Conservation (phyloP, 1,140 invertebrate genomes). For the Phocides pigmalion region DNA sequence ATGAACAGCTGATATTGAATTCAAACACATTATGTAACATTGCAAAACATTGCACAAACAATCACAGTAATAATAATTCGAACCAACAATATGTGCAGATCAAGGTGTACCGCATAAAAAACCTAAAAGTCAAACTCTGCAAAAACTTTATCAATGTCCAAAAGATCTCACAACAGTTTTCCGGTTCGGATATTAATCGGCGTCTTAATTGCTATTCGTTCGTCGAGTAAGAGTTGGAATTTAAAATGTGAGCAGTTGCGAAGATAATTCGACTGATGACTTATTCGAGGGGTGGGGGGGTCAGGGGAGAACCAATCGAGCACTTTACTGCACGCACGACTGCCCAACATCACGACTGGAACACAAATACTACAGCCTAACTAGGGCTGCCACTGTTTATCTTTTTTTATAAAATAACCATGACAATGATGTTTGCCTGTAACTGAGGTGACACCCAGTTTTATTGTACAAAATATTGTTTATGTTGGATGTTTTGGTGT, state of each 20-base stretch:
- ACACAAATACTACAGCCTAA: slow-evolving; percentile 16
- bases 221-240: slow-evolving; percentile 1
- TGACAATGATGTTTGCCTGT: too few relatives aligned
- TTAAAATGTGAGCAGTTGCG: slow-evolving; percentile 16
- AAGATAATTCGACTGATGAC: slow-evolving; percentile 36
- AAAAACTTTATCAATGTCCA: neutral
- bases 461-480: too few relatives aligned
- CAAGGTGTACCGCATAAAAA: neutral
- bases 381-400: neutral
- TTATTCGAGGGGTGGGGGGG: slow-evolving; percentile 42
- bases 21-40: neutral
- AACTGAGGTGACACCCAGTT: too few relatives aligned
- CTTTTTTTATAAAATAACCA: neutral
- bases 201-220: slow-evolving; percentile 12
- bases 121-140: neutral
- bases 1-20: neutral
- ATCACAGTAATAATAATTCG: neutral
- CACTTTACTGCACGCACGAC: slow-evolving; percentile 70
- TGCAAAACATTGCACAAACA: neutral
- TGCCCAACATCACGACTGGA: slow-evolving; percentile 35
- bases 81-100: neutral
- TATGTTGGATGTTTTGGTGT: too few relatives aligned
- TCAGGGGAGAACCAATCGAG: slow-evolving; percentile 56
- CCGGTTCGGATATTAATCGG: neutral
- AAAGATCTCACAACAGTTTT: neutral